Evolutionary conservation across 2,888 invertebrate genomes (phyloP).

Genomic region (Callosobruchus maculatus): DNA sequence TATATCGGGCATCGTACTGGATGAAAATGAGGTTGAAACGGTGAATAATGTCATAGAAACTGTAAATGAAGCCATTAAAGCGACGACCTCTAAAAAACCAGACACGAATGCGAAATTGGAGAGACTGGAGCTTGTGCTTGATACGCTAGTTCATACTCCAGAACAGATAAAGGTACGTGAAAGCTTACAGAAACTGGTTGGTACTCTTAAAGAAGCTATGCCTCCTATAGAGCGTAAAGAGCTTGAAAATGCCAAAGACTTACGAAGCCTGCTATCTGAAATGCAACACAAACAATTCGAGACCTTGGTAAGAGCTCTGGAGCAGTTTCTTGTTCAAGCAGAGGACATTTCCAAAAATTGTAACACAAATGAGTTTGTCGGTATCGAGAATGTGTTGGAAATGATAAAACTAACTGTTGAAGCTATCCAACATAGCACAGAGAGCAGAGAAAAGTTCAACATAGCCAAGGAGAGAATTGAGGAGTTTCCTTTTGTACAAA

Average conservation of each 20-base stretch:
- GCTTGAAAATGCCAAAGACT: not conserved
- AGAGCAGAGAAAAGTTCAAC: not conserved
- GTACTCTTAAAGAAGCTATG: not conserved
- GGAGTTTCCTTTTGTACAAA: not conserved
- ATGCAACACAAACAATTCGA: not conserved
- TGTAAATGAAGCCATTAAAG: not conserved
- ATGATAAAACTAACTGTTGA: not conserved
- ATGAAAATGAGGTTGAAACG: slow-evolving; percentile 14
- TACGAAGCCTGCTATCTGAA: not conserved
- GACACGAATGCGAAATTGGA: not conserved
- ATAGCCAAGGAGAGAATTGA: not conserved
- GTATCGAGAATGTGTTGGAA: not conserved
- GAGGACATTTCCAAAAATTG: not conserved
- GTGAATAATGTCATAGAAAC: not conserved
- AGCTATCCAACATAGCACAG: not conserved
- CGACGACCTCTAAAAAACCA: not conserved
- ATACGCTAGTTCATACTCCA: slow-evolving; percentile 22
- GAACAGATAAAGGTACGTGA: slow-evolving; percentile 8
- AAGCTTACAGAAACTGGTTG: not conserved
- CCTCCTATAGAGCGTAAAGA: not conserved
- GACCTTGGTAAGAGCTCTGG: not conserved
- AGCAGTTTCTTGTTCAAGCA: not conserved
- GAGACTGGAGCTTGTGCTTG: slow-evolving; percentile 15
- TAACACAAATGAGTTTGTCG: not conserved
- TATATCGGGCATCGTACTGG: slow-evolving; percentile 8